Percentiles rank a stretch among this genome's conserved stretches.
Conservation (phyloP, 2,113 vertebrate species). For the Anarhynchus alexandrinus region DNA sequence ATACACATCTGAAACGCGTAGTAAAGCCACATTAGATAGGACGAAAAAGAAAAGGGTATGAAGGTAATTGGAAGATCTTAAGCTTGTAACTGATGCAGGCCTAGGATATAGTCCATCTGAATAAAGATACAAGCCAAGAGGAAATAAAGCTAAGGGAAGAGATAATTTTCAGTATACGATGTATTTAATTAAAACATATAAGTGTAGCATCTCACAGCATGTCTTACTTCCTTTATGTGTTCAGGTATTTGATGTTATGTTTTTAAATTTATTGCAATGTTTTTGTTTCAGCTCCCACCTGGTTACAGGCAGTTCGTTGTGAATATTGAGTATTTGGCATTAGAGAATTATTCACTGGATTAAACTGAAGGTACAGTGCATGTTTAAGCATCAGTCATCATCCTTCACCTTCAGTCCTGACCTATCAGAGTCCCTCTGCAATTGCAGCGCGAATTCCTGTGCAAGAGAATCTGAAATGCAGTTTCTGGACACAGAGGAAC, state of each 20-base stretch:
- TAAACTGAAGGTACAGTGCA: not conserved
- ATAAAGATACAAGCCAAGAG: not conserved
- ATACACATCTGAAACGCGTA: not conserved
- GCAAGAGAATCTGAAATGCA: not conserved
- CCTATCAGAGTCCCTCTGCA: not conserved
- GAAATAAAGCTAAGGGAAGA: not conserved
- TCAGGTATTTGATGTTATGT: not conserved
- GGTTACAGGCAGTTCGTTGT: not conserved
- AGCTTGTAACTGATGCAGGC: not conserved
- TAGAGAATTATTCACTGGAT: not conserved
- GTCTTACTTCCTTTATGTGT: not conserved
- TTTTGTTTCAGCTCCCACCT: not conserved
- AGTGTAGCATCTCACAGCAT: not conserved
- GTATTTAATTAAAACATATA: not conserved
- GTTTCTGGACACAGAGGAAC: not conserved
- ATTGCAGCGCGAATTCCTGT: not conserved
- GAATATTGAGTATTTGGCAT: not conserved
- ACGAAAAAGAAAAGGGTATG: not conserved
- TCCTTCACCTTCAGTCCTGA: not conserved
- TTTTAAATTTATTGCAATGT: not conserved
- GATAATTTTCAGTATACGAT: not conserved
- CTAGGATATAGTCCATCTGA: not conserved
- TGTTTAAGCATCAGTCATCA: not conserved
- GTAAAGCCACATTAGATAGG: not conserved
- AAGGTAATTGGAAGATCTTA: not conserved